Conservation (phyloP, 2,113 vertebrate genomes). For the Lampris incognitus region DNA sequence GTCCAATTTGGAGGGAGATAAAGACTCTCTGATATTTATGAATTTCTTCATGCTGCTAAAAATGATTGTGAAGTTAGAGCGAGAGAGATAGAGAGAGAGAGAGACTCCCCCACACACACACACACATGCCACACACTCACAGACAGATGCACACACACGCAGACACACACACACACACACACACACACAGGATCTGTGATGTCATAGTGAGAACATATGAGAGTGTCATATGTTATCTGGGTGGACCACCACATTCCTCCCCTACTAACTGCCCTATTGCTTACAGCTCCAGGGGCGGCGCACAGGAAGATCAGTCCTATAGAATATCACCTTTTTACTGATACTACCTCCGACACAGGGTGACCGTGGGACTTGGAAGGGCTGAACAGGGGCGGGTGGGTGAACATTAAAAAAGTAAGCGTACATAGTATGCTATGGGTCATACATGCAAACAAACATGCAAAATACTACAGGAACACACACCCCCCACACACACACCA, state of each 20-base stretch:
- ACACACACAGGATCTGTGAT: constrained; percentile 29
- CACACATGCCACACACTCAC: background rate
- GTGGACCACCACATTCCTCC: constrained; percentile 71
- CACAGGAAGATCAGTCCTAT: constrained; percentile 68
- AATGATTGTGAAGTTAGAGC: constrained; percentile 3
- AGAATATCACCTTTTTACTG: constrained; percentile 57
- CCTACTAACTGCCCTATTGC: constrained; percentile 73
- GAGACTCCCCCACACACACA: constrained; percentile 20
- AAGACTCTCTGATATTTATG: too few relatives aligned
- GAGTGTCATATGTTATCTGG: constrained; percentile 48
- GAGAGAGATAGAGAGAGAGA: constrained; percentile 4
- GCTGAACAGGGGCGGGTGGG: background rate
- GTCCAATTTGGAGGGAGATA: too few relatives aligned
- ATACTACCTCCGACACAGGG: constrained; percentile 32
- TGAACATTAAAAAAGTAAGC: constrained; percentile 27
- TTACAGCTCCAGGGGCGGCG: constrained; percentile 56
- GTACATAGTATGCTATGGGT: constrained; percentile 16
- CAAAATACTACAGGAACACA: constrained; percentile 1
- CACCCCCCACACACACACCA: constrained; percentile 7
- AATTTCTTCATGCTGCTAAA: too few relatives aligned
- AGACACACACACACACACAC: constrained; percentile 21
- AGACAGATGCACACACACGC: constrained; percentile 20
- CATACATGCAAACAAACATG: constrained; percentile 43
- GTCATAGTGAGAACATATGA: constrained; percentile 53
- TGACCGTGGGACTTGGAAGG: background rate